Base-by-base conservation (phyloP, 1,140 invertebrate species). In the Drosophila ohnishii region DNA sequence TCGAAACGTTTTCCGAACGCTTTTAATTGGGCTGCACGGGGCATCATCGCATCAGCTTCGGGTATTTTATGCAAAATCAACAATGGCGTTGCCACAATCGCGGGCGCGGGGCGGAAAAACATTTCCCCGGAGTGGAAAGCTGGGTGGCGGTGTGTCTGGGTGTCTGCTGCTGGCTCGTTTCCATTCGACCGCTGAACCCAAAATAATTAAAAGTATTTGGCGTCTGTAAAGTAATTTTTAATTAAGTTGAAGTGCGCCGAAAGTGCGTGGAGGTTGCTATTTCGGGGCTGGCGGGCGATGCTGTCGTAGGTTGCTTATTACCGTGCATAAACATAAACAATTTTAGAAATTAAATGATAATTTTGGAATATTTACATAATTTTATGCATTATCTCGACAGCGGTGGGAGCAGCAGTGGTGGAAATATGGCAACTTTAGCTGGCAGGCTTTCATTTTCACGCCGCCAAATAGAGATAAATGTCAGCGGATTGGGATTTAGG, bases 331-430 rank as follows among this genome's bases (percentile, higher is more conserved):
- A 87, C 84, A 87, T 83, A 83, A 86, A 86, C 83, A 87, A 86
- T 88, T 87, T 88, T 88, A 83, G 83, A 87, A 87, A 87, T 87
- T 87, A 87, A 87, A 87, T 87, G 83, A 88, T 87, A 88, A 87
- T 87, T 87, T 87, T 35, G 34, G 69, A 88, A 88, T 88, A 86
- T 86, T 86, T 86, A 86, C 83, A 87, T 86, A 86, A 86, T 88
- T 87, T 87, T 88, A 84, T 88, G 80, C 83, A 87, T 84, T 87
- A 87, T 86, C 75, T 75, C 58, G 34, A 56, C 56, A 45, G 66
- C 58, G 55, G 60, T 55, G 37, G 34, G 30, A 4, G 55, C 51
- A 42, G 67, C 57, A 42, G 67, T 6, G 47, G 16, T 32, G 67
- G 42, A 48, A 66, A 42, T 66, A 47, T 67, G 62, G 35, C 37